These are phyloP conservation scores for Uloborus plumipes DNA, from an alignment of 2,888 invertebrate species.

Conservation along the genomic window DNA sequence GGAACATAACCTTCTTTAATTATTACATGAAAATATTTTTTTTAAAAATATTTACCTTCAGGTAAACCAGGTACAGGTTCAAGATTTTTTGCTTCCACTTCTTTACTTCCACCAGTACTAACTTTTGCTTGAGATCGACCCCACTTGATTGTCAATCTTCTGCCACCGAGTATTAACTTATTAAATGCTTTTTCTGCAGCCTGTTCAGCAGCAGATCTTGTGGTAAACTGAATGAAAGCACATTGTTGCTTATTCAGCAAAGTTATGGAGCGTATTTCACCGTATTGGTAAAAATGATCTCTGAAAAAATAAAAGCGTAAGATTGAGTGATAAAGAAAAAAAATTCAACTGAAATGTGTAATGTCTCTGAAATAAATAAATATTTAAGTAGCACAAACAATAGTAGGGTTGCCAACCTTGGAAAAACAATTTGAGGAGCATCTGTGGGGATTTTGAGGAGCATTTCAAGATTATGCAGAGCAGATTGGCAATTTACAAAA, in stretches of 20 bases:
- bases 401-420: too few relatives aligned
- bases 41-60: constrained; percentile 71
- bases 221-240: constrained; percentile 96
- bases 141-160: constrained; percentile 97
- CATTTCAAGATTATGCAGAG: too few relatives aligned
- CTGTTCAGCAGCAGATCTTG: constrained; percentile 88
- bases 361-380: too few relatives aligned
- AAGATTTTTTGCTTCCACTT: constrained; percentile 69
- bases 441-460: too few relatives aligned
- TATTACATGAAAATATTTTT: background rate
- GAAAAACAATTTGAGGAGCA: too few relatives aligned
- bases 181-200: constrained; percentile 97
- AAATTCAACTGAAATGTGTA: too few relatives aligned
- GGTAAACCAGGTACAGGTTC: constrained; percentile 86
- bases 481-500: too few relatives aligned
- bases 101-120: constrained; percentile 71
- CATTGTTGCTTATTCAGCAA: constrained; percentile 91
- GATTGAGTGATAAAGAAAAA: background rate
- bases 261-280: constrained; percentile 94
- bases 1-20: background rate
- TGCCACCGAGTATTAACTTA: constrained; percentile 86
- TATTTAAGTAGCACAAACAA: too few relatives aligned
- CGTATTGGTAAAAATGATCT: constrained; percentile 98
- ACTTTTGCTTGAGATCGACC: constrained; percentile 89
- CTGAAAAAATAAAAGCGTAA: constrained; percentile 71